Evolutionary conservation across 1,140 invertebrate genomes (phyloP).

Genomic region (Ylistrum balloti): DNA sequence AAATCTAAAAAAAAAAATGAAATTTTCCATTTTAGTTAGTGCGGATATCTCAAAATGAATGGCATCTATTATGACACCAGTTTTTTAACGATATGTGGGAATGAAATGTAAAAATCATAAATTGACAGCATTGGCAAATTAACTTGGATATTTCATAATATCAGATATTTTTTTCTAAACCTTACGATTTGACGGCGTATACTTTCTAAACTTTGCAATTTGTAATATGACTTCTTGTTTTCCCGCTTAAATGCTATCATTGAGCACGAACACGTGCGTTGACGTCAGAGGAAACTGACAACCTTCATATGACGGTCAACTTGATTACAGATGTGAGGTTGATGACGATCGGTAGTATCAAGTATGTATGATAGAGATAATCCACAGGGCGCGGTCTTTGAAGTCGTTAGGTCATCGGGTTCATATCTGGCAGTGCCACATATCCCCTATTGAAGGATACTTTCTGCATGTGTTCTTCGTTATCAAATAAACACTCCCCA

Average conservation of each 20-base stretch:
- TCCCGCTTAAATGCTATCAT: too few relatives aligned
- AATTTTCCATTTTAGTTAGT: neutral
- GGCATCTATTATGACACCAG: too few relatives aligned
- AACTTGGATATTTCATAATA: too few relatives aligned
- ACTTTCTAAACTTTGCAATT: too few relatives aligned
- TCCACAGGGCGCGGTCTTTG: neutral
- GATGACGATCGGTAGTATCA: neutral
- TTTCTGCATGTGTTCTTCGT: neutral
- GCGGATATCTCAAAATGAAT: too few relatives aligned
- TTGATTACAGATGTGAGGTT: neutral
- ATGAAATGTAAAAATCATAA: too few relatives aligned
- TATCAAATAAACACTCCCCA: neutral
- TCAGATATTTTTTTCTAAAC: too few relatives aligned
- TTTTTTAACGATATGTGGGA: too few relatives aligned
- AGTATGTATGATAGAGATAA: neutral
- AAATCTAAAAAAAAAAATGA: conserved; percentile 2
- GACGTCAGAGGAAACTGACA: neutral
- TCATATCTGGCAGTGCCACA: neutral
- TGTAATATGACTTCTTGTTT: too few relatives aligned
- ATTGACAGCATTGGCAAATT: too few relatives aligned
- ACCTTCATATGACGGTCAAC: neutral
- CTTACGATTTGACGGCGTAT: too few relatives aligned
- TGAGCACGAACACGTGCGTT: neutral
- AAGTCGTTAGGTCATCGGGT: neutral
- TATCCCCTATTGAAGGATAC: neutral